phyloP scores from a whole-genome alignment of 2,888 invertebrate species.

The Leucophenga montana region DNA sequence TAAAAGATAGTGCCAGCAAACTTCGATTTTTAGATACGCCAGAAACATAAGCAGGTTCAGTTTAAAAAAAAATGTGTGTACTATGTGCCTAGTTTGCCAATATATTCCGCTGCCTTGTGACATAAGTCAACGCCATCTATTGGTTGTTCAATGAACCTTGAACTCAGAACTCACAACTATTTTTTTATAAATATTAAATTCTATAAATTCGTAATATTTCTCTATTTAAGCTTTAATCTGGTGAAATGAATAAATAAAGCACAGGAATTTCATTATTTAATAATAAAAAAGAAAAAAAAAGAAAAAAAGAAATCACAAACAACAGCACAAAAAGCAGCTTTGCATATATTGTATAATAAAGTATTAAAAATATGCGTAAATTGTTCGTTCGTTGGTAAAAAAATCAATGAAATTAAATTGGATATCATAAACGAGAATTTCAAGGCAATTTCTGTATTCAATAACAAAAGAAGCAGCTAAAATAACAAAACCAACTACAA shows the following conservation, averaged over 20 bases:
- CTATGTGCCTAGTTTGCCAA: no score
- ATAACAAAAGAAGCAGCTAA: conserved; percentile 15
- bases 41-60: no score
- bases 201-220: background rate
- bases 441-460: conserved; percentile 24
- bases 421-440: conserved; percentile 49
- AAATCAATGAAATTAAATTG: conserved; percentile 63
- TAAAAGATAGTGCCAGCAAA: no score
- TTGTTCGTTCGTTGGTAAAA: conserved; percentile 31
- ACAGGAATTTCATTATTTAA: conserved; percentile 46
- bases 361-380: conserved; percentile 15
- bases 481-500: background rate
- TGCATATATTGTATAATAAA: conserved; percentile 53
- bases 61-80: no score
- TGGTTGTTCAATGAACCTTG: no score
- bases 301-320: no score
- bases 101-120: no score
- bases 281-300: conserved; percentile 3
- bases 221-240: background rate
- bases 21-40: no score
- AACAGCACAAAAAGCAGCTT: conserved; percentile 45
- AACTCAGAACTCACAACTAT: background rate
- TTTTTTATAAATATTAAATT: conserved; percentile 15
- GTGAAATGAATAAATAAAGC: conserved; percentile 49
- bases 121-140: no score